These are phyloP conservation scores for Irena cyanogastra DNA, from an alignment of 2,113 vertebrate genomes.

Conservation along the genomic window DNA sequence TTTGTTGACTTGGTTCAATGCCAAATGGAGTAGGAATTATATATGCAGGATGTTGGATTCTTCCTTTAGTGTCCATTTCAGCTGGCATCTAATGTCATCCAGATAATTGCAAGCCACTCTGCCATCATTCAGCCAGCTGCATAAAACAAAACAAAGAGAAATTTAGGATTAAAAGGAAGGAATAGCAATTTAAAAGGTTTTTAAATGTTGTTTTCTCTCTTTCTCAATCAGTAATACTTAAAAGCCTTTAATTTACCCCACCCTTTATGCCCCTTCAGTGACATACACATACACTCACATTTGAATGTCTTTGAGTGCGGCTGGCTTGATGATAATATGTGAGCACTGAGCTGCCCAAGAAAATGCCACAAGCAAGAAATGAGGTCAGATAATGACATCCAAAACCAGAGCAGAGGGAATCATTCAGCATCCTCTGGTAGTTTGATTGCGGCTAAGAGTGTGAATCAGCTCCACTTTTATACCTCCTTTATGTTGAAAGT, in stretches of 20 bases:
- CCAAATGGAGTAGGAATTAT: conserved; percentile 71
- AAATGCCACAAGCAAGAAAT: conserved; percentile 59
- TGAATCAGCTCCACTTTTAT: conserved; percentile 37
- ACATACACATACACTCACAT: not conserved
- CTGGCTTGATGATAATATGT: conserved; percentile 44
- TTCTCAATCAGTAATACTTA: conserved; percentile 73
- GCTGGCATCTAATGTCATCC: conserved; percentile 71
- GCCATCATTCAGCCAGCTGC: conserved; percentile 74
- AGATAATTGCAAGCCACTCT: conserved; percentile 73
- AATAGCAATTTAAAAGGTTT: conserved; percentile 75
- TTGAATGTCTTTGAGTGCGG: conserved; percentile 42
- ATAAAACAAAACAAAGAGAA: conserved; percentile 74
- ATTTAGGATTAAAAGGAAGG: conserved; percentile 69
- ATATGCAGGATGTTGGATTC: conserved; percentile 64
- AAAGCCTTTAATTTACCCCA: conserved; percentile 69
- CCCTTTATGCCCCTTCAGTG: not conserved
- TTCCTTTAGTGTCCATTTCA: conserved; percentile 80
- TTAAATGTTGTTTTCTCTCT: conserved; percentile 78
- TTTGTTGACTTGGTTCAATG: conserved; percentile 66
- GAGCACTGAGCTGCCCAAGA: conserved; percentile 42
- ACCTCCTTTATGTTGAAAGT: conserved; percentile 22
- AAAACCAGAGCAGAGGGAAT: conserved; percentile 55
- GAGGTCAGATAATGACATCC: conserved; percentile 58
- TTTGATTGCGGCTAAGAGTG: conserved; percentile 50
- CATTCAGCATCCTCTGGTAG: conserved; percentile 51